Evolutionary conservation across 2,888 invertebrate species (phyloP), one percentile per base, ranked within the genome.

Genomic region (Pyrrhia umbra): DNA sequence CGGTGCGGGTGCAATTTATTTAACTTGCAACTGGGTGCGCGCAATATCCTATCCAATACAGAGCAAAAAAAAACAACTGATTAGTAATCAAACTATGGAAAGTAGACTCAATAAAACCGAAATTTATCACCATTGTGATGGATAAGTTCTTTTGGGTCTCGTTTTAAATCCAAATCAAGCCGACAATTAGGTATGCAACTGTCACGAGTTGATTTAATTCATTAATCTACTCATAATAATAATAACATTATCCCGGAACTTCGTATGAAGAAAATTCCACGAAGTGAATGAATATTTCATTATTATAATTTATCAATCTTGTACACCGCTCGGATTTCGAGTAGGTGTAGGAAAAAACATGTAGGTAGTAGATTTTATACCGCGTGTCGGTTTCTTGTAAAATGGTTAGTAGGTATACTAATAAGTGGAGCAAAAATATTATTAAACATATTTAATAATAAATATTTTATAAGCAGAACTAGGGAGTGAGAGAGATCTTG

Each of bases 251-350:
- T n/a, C 20, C 37, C 23, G 21, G 23, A 54, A 54, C 47, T 39
- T 42, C 23, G 21, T 25, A 68, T 9, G 46, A 21, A 43, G 34
- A 39, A 61, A 25, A 39, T 50, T 49, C 30, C 15, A 16, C 49
- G 43, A 34, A 63, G 13, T 37, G 16, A 45, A 63, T 63, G 64
- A 68, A 68, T 68, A 68, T 63, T 49, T 54, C 16, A 62, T 69
- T 63, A 66, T 49, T 30, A 16, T 60, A 60, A 65, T 68, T 42
- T 60, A 37, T 37, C 23, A 27, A 60, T 37, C 20, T 43, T 40
- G 23, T 49, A 23, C 20, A 8, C n/a, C 42, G 10, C 27, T 0
- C 6, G 6, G 6, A n/a, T 43, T 27, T 27, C 18, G 47, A 13
- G 25, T 10, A 43, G 18, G 8, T n/a, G 21, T 15, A 13, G 15